Conservation (phyloP, 64 coral and sea anemone species). For the Exaiptasia diaphana region DNA sequence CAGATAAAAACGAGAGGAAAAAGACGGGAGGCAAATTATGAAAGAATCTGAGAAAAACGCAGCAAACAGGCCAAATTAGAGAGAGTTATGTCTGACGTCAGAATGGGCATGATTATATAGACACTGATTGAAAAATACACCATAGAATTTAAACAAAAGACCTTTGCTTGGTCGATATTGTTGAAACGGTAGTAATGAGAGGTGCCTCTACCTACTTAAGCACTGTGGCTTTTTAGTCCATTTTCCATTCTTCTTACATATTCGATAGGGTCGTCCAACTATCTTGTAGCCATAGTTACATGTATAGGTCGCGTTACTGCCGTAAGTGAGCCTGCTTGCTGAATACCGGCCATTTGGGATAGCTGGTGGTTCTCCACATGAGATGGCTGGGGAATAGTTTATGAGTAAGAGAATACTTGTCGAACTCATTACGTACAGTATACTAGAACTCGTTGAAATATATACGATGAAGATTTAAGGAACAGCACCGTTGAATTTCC, state of each 20-base stretch:
- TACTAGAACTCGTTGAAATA: not conserved
- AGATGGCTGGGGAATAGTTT: not conserved
- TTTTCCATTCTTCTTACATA: not conserved
- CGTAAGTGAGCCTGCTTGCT: not conserved
- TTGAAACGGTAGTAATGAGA: not conserved
- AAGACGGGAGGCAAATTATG: not conserved
- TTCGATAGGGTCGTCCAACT: not conserved
- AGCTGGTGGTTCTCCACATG: conserved; percentile 19
- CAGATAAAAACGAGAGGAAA: too few relatives aligned
- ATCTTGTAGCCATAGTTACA: not conserved
- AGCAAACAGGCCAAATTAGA: not conserved
- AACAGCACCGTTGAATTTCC: not conserved
- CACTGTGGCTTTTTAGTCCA: not conserved
- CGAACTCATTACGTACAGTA: not conserved
- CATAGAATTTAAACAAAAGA: not conserved
- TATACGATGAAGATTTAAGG: not conserved
- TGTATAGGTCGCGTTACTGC: not conserved
- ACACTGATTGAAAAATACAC: not conserved
- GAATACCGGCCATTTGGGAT: not conserved
- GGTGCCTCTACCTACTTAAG: not conserved
- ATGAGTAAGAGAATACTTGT: not conserved
- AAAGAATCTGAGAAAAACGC: not conserved
- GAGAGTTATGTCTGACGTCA: not conserved
- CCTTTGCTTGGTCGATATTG: not conserved
- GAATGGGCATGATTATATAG: not conserved